phyloP scores from a whole-genome alignment of 2,888 invertebrate species.

The Chloromyia formosa region DNA sequence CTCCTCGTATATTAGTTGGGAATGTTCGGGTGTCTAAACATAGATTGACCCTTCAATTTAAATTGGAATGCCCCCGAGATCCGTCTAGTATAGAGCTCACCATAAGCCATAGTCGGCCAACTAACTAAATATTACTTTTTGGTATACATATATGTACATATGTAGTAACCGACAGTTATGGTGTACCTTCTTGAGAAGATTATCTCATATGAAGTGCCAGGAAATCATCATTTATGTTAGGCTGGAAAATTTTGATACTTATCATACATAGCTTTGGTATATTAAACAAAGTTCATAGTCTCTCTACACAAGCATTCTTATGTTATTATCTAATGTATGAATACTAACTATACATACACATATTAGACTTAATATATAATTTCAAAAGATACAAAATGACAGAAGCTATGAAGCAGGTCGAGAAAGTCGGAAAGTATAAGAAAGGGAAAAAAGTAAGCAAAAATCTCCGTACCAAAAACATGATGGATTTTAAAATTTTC shows the following conservation, averaged over 20 bases:
- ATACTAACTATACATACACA: too few relatives aligned
- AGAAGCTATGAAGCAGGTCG: too few relatives aligned
- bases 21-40: background rate
- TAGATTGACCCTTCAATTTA: slow-evolving; percentile 31
- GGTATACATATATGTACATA: too few relatives aligned
- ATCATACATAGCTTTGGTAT: background rate
- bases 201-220: slow-evolving; percentile 40
- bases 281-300: background rate
- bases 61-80: slow-evolving; percentile 12
- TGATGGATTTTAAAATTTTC: too few relatives aligned
- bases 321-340: slow-evolving; percentile 23
- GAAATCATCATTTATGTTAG: slow-evolving; percentile 37
- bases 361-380: slow-evolving; percentile 10
- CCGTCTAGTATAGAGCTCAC: background rate
- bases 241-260: slow-evolving; percentile 28
- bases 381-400: background rate
- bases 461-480: too few relatives aligned
- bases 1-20: background rate
- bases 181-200: background rate
- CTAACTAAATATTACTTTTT: too few relatives aligned
- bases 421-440: too few relatives aligned
- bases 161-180: background rate
- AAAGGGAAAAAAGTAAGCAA: too few relatives aligned
- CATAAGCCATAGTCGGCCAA: background rate
- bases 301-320: background rate